Conservation (phyloP, 2,797 vertebrate genomes). For the Melanotaenia maccullochi region DNA sequence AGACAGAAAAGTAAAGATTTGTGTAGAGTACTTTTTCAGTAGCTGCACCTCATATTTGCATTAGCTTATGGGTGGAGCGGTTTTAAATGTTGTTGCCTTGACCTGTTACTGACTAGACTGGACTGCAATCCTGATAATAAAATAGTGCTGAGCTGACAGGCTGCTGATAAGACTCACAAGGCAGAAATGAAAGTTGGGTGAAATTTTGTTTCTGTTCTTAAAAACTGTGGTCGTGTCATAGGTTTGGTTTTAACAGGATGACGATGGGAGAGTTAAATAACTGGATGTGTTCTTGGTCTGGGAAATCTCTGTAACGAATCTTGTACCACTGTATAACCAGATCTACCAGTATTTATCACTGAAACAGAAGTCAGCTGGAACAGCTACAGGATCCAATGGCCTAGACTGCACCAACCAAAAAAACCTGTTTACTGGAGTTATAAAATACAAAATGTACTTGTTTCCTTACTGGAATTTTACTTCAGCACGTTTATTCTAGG, state of each 20-base stretch:
- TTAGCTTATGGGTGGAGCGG: conserved; percentile 48
- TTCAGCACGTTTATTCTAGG: background rate
- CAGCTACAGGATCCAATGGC: background rate
- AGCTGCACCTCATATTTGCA: conserved; percentile 59
- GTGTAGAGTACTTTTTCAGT: conserved; percentile 2
- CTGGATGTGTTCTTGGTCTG: background rate
- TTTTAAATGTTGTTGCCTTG: conserved; percentile 12
- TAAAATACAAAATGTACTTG: background rate
- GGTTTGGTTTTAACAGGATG: background rate
- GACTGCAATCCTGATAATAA: background rate
- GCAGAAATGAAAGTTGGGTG: background rate
- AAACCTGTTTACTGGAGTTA: conserved; percentile 1
- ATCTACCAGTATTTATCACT: background rate
- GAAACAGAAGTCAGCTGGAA: conserved; percentile 3
- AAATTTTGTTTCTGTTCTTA: conserved; percentile 11
- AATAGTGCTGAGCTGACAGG: conserved; percentile 7
- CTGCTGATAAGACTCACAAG: conserved; percentile 31
- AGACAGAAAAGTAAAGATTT: conserved; percentile 21
- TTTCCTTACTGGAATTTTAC: background rate
- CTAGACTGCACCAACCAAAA: background rate
- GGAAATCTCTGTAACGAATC: background rate
- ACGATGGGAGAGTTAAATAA: conserved; percentile 1
- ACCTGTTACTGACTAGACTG: conserved; percentile 15
- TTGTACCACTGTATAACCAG: background rate
- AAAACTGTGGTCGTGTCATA: conserved; percentile 10